Conservation (phyloP, 2,797 vertebrate species). For the Lagocephalus sceleratus region DNA sequence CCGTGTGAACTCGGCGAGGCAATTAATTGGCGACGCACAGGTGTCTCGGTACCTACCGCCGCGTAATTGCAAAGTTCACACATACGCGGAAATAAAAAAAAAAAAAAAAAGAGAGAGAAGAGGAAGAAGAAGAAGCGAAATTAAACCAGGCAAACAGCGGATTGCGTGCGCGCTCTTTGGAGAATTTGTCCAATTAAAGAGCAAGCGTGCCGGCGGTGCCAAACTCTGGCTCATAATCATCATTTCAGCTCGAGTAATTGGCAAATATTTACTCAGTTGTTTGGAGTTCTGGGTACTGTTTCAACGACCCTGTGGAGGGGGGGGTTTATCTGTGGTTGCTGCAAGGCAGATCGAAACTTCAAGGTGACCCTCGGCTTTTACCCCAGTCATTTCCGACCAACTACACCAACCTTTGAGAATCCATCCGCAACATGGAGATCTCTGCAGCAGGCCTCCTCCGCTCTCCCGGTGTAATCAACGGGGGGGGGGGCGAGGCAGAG, state of each 20-base stretch:
- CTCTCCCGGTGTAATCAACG: constrained; percentile 63
- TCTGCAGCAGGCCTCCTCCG: constrained; percentile 29
- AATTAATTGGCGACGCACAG: constrained; percentile 56
- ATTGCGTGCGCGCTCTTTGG: constrained; percentile 35
- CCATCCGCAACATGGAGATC: constrained; percentile 45
- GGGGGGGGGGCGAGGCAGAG: constrained; percentile 13
- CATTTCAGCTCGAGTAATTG: constrained; percentile 51
- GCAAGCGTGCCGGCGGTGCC: constrained; percentile 32
- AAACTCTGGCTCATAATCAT: constrained; percentile 50
- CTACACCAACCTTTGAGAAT: constrained; percentile 67
- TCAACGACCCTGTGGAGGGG: constrained; percentile 33
- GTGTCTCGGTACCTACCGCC: constrained; percentile 31
- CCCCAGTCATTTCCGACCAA: constrained; percentile 72
- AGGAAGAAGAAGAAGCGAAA: constrained; percentile 54
- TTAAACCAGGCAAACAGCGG: constrained; percentile 47
- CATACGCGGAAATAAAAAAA: too few relatives aligned
- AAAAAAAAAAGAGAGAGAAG: too few relatives aligned
- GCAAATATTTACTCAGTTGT: constrained; percentile 62
- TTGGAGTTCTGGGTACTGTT: constrained; percentile 47
- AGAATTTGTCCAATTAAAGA: constrained; percentile 63
- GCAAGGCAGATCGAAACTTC: constrained; percentile 49
- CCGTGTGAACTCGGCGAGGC: constrained; percentile 47
- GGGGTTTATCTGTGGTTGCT: constrained; percentile 13
- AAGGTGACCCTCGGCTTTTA: constrained; percentile 76
- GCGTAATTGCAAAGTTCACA: constrained; percentile 59